Evolutionary conservation across 2,113 vertebrate genomes (phyloP).

Genomic region (Ictidomys tridecemlineatus): DNA sequence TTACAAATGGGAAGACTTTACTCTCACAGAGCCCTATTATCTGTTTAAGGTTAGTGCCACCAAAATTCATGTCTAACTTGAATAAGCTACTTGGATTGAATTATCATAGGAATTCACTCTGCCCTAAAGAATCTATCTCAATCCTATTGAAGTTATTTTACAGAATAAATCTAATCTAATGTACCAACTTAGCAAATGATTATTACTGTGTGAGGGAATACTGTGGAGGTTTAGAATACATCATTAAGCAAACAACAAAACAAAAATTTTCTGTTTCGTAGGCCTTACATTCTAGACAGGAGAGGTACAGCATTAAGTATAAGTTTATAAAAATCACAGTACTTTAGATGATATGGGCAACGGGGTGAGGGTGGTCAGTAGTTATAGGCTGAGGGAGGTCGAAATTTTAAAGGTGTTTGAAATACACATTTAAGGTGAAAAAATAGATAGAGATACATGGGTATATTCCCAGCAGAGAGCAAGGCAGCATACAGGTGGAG

Average conservation of each 20-base stretch:
- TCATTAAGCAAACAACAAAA: neutral
- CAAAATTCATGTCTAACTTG: neutral
- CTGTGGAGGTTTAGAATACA: neutral
- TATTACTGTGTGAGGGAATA: neutral
- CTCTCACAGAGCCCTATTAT: neutral
- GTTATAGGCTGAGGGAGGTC: neutral
- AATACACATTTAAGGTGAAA: too few relatives aligned
- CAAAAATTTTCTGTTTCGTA: neutral
- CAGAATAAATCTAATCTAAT: constrained; percentile 9
- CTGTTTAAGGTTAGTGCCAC: neutral
- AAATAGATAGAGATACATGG: neutral
- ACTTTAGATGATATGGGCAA: neutral
- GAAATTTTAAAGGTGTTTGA: neutral
- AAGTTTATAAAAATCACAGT: neutral
- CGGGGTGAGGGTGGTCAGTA: neutral
- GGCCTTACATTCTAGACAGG: neutral
- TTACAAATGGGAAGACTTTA: neutral
- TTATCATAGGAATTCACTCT: neutral
- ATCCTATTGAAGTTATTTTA: neutral
- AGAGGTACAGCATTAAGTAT: neutral
- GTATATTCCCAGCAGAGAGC: neutral
- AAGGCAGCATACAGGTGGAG: neutral
- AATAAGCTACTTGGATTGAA: neutral
- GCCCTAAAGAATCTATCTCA: neutral
- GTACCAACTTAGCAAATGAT: constrained; percentile 1